phyloP scores from a whole-genome alignment of 2,888 invertebrate genomes.

The Oligia fasciuncula region DNA sequence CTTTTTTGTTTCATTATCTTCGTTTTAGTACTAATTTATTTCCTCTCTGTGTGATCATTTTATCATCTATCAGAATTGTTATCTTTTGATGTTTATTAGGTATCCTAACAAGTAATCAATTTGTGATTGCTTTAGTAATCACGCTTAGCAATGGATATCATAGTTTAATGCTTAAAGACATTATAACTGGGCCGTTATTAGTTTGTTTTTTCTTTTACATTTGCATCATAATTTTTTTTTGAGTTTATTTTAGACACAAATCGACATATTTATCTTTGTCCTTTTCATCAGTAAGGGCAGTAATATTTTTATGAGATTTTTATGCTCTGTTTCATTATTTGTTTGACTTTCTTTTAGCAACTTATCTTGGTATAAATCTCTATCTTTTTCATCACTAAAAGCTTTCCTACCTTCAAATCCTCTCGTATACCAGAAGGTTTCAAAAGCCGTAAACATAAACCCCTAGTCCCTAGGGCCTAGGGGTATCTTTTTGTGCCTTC shows the following conservation, averaged over 20 bases:
- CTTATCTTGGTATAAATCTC: not conserved
- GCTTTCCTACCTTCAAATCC: not conserved
- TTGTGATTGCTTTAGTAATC: not conserved
- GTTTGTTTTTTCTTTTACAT: not conserved
- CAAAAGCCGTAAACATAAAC: conserved; percentile 19
- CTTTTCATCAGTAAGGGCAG: not conserved
- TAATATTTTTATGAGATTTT: not conserved
- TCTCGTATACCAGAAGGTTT: not conserved
- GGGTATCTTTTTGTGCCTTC: conserved; percentile 21
- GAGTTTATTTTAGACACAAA: not conserved
- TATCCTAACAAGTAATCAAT: not conserved
- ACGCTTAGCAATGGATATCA: not conserved
- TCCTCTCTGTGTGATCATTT: not conserved
- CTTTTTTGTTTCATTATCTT: not conserved
- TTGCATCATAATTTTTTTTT: not conserved
- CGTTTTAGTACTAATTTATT: not conserved
- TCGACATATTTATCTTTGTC: not conserved
- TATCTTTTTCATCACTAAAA: not conserved
- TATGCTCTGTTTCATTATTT: not conserved
- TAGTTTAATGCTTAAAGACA: accelerated
- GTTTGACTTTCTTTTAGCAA: not conserved
- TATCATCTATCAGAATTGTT: not conserved
- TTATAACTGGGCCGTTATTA: too few relatives aligned
- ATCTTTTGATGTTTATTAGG: not conserved
- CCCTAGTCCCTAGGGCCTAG: conserved; percentile 19